These are phyloP conservation scores for Saccostrea glomerata DNA, from an alignment of 1,140 invertebrate species.

Conservation along the genomic window DNA sequence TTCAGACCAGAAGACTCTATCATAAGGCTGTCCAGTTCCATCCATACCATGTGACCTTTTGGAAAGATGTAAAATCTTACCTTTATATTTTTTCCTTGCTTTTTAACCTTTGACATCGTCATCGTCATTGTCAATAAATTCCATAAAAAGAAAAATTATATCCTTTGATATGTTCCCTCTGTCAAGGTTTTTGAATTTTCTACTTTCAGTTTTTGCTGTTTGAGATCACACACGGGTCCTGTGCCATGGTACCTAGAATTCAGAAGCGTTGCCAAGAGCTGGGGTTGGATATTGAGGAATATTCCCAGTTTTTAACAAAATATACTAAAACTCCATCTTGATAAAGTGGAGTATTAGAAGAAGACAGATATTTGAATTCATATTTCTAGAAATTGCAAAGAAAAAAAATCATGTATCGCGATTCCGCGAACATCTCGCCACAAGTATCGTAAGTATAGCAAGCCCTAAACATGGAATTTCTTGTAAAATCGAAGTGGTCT, in stretches of 20 bases:
- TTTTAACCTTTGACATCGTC: too few relatives aligned
- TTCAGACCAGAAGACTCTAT: slow-evolving; percentile 65
- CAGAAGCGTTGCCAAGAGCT: slow-evolving; percentile 56
- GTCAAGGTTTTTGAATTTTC: not conserved
- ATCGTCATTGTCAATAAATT: too few relatives aligned
- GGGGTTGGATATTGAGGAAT: slow-evolving; percentile 63
- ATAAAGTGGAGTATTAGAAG: not conserved
- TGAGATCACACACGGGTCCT: slow-evolving; percentile 61
- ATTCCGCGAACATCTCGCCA: not conserved
- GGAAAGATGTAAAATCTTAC: slow-evolving; percentile 74
- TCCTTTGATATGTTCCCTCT: not conserved
- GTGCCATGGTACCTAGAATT: slow-evolving; percentile 54
- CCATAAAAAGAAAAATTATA: too few relatives aligned
- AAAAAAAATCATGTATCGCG: not conserved
- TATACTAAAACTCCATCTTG: slow-evolving; percentile 43
- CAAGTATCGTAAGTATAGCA: slow-evolving; percentile 20
- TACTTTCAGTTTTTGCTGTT: slow-evolving; percentile 67
- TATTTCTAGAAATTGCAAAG: not conserved
- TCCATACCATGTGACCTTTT: slow-evolving; percentile 66
- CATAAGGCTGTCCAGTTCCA: slow-evolving; percentile 63
- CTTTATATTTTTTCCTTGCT: slow-evolving; percentile 42
- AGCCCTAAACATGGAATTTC: not conserved
- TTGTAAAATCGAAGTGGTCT: not conserved
- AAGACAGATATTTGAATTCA: not conserved
- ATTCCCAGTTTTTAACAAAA: slow-evolving; percentile 63